Conservation (phyloP, 2,113 vertebrate genomes). For the Sula dactylatra region DNA sequence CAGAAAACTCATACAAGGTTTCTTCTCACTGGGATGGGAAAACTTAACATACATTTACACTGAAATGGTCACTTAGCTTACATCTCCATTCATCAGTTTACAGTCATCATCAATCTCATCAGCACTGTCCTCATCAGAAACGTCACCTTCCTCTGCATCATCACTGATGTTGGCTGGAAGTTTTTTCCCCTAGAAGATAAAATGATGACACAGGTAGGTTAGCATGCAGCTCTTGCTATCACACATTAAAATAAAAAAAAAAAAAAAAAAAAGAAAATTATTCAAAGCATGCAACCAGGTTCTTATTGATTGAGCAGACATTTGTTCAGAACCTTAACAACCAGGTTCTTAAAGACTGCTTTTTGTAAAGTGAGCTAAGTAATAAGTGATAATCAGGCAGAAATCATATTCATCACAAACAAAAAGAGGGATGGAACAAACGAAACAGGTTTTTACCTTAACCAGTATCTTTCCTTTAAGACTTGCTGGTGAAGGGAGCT, state of each 20-base stretch:
- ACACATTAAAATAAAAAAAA: not conserved
- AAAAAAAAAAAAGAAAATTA: not conserved
- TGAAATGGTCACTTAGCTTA: constrained; percentile 66
- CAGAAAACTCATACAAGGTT: not conserved
- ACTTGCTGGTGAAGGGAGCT: constrained; percentile 87
- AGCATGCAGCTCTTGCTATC: not conserved
- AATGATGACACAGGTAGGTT: not conserved
- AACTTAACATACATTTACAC: not conserved
- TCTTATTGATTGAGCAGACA: not conserved
- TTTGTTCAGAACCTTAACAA: not conserved
- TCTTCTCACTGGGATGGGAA: not conserved
- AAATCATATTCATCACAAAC: not conserved
- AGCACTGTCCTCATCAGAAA: constrained; percentile 97
- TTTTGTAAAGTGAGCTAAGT: not conserved
- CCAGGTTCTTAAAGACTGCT: not conserved
- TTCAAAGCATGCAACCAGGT: not conserved
- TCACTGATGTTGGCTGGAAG: constrained; percentile 92
- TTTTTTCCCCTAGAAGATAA: constrained; percentile 88
- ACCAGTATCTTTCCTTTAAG: constrained; percentile 94
- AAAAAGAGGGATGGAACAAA: not conserved
- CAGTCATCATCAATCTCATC: constrained; percentile 98
- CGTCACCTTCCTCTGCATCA: constrained; percentile 92
- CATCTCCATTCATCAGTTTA: constrained; percentile 94
- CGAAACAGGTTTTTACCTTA: constrained; percentile 77
- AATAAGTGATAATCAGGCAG: not conserved